Conservation (phyloP, 2,888 invertebrate species). For the Eudasyphora cyanicolor region DNA sequence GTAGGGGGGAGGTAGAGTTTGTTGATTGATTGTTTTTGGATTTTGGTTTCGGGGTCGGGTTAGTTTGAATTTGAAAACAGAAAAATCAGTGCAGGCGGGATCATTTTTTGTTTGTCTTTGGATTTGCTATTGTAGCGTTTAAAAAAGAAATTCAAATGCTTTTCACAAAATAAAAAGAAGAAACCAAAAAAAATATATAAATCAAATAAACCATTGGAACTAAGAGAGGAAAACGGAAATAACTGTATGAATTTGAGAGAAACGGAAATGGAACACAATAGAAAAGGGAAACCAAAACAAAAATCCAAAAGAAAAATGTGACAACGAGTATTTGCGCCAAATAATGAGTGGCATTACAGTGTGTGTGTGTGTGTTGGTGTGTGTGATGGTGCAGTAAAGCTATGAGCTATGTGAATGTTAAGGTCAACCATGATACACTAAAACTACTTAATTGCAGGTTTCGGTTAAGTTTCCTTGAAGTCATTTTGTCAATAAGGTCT, state of each 20-base stretch:
- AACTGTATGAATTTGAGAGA: not conserved
- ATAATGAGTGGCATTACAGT: slow-evolving; percentile 6
- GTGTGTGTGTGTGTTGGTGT: slow-evolving; percentile 14
- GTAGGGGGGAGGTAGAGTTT: slow-evolving; percentile 42
- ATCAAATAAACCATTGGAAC: slow-evolving; percentile 2
- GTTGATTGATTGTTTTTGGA: slow-evolving; percentile 43
- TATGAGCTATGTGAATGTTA: not conserved
- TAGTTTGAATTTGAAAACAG: slow-evolving; percentile 48
- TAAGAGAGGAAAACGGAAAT: not conserved
- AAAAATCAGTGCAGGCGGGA: slow-evolving; percentile 74
- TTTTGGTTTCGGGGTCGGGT: slow-evolving; percentile 32
- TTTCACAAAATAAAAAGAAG: slow-evolving; percentile 67
- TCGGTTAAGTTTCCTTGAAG: not conserved
- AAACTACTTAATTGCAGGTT: not conserved
- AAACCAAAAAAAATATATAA: slow-evolving; percentile 19
- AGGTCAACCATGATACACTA: not conserved
- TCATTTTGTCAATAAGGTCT: no score
- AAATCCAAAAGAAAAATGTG: slow-evolving; percentile 7
- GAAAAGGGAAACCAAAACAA: not conserved
- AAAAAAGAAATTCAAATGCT: slow-evolving; percentile 70
- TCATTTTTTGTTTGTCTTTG: slow-evolving; percentile 60
- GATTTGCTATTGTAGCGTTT: slow-evolving; percentile 74
- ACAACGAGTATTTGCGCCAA: not conserved
- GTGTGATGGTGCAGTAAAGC: slow-evolving; percentile 3
- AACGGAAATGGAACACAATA: not conserved